Evolutionary conservation across 2,888 invertebrate species (phyloP), one percentile per base, ranked within the genome.

Genomic region (Ochropleura leucogaster): DNA sequence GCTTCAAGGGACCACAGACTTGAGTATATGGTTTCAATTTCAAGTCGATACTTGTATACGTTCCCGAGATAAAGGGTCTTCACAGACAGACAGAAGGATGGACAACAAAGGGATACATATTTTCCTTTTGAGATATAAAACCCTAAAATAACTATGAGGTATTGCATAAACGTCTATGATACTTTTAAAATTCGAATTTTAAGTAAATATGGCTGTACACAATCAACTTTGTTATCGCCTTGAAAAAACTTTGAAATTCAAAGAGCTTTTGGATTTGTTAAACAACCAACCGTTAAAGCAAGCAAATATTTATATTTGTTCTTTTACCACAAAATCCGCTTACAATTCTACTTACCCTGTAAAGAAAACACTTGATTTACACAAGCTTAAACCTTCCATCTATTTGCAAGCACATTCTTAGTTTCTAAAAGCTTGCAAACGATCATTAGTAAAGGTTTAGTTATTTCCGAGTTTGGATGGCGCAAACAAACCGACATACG

Each of bases 371-470:
- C 40, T 16, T 46, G n/a, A 40, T 53, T 59, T 65, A 59, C 68
- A 51, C 30, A 66, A n/a, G 49, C 30, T 67, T 60, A 64, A 75
- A 70, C 68, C 46, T 59, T 51, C 68, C 40, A 65, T 75, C 46
- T 81, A 69, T 82, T 80, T 74, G 55, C 44, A 6, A 14, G 12
- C 16, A 51, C 44, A 67, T 74, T 68, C 68, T 55, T 51, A 69
- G 68, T 74, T 69, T 78, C 67, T 72, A 73, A 75, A 78, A 67
- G 71, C 75, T 77, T 42, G 70, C 67, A 82, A 87, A 85, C 66
- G 71, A 73, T 87, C 49, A 85, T 85, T 72, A 67, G 57, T 77
- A 68, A 70, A 70, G 69, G 66, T 63, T 73, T 64, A 84, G 72
- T 57, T 40, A 42, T 85, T 85, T 79, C 72, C 57, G 49, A 87